Evolutionary conservation across 1,140 invertebrate species (phyloP).

Genomic region (Papilio helenus): DNA sequence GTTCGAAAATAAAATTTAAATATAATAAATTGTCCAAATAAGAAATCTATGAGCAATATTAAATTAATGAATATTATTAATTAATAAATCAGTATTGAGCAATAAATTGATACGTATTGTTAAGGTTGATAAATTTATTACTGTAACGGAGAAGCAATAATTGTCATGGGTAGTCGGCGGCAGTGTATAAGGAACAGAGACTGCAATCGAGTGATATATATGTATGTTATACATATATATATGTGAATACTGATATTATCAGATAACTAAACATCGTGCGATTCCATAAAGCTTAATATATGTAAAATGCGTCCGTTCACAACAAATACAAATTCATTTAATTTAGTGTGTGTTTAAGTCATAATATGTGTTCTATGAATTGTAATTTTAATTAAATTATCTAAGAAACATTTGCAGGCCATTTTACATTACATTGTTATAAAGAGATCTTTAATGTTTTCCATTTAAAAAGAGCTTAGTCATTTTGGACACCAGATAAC

Average conservation of each 20-base stretch:
- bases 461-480: constrained; percentile 1
- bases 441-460: constrained; percentile 5
- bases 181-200: constrained; percentile 20
- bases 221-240: constrained; percentile 42
- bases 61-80: constrained; percentile 40
- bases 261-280: neutral
- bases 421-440: neutral
- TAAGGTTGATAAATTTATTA: constrained; percentile 24
- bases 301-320: neutral
- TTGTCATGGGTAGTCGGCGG: neutral
- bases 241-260: constrained; percentile 22
- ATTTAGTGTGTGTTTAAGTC: neutral
- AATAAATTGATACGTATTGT: constrained; percentile 31
- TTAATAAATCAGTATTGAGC: constrained; percentile 40
- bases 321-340: neutral
- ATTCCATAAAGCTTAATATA: neutral
- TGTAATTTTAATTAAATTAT: neutral
- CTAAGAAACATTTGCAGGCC: too few species aligned
- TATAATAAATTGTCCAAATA: constrained; percentile 56
- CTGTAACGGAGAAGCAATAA: constrained; percentile 24
- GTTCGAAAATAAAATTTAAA: constrained; percentile 40
- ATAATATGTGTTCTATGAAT: neutral
- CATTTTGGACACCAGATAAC: neutral
- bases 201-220: constrained; percentile 48
- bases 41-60: constrained; percentile 66